Evolutionary conservation across 2,797 vertebrate species (phyloP).

Genomic region (Acrossocheilus fasciatus): DNA sequence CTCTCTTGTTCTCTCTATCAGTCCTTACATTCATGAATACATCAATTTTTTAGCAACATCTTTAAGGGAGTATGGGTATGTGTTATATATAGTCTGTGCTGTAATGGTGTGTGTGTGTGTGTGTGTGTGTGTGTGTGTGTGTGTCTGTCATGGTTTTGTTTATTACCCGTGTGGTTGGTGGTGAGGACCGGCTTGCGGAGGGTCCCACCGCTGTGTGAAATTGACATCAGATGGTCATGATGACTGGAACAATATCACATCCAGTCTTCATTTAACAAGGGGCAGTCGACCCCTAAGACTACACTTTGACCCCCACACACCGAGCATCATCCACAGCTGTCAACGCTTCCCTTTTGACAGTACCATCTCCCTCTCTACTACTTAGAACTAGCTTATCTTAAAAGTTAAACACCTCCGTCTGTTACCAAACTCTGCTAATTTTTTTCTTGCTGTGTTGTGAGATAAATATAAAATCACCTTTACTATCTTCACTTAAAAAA

Average conservation of each 20-base stretch:
- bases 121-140: slow-evolving; percentile 17
- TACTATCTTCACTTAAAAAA: not conserved
- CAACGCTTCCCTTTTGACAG: slow-evolving; percentile 70
- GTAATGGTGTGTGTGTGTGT: slow-evolving; percentile 18
- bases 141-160: slow-evolving; percentile 61
- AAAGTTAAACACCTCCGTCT: not conserved
- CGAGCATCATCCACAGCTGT: slow-evolving; percentile 72
- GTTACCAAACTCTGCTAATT: not conserved
- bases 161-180: slow-evolving; percentile 64
- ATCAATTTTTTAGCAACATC: not conserved
- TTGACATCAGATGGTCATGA: slow-evolving; percentile 74
- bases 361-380: slow-evolving; percentile 29
- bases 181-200: slow-evolving; percentile 70
- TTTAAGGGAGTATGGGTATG: not conserved
- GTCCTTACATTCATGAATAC: not conserved
- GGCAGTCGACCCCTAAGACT: slow-evolving; percentile 71
- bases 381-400: slow-evolving; percentile 28
- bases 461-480: not conserved
- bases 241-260: slow-evolving; percentile 74
- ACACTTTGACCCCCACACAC: slow-evolving; percentile 54
- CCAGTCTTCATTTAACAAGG: slow-evolving; percentile 71
- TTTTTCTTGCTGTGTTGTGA: not conserved
- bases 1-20: slow-evolving; percentile 1
- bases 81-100: slow-evolving; percentile 24
- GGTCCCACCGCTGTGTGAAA: slow-evolving; percentile 73